Evolutionary conservation across 2,888 invertebrate genomes (phyloP).

Genomic region (Protonemura montana): DNA sequence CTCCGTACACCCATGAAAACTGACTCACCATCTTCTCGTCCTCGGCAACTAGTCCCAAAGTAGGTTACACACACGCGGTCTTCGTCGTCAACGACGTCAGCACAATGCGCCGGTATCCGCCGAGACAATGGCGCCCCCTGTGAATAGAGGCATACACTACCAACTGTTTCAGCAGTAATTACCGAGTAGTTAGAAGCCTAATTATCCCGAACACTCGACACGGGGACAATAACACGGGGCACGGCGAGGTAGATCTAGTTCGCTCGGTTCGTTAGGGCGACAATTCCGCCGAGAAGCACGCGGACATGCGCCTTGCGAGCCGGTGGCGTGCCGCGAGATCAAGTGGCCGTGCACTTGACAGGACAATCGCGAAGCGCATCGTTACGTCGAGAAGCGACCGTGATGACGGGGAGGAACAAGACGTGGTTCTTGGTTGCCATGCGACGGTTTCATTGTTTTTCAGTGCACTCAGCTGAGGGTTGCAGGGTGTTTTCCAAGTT

Average conservation of each 20-base stretch:
- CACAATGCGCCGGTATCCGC: neutral
- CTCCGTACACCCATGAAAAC: too few species aligned
- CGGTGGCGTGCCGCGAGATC: neutral
- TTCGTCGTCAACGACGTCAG: neutral
- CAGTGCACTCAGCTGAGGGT: too few species aligned
- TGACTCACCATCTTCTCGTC: neutral
- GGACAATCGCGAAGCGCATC: neutral
- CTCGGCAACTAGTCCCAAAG: neutral
- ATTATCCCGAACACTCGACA: conserved; percentile 28
- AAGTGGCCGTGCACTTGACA: neutral
- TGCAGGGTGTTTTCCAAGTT: too few species aligned
- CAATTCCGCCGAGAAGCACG: neutral
- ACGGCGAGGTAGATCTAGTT: neutral
- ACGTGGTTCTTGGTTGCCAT: too few species aligned
- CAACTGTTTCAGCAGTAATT: conserved; percentile 31
- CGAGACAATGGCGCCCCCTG: neutral
- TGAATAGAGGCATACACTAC: too few species aligned
- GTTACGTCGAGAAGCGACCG: too few species aligned
- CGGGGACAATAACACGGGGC: neutral
- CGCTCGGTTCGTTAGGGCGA: neutral
- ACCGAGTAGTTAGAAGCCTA: conserved; percentile 33
- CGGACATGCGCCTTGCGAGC: neutral
- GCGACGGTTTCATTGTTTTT: too few species aligned
- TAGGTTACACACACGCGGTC: conserved; percentile 12
- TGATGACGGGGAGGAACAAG: too few species aligned